Percentiles rank a stretch among this genome's conserved stretches.
These are phyloP conservation scores for Ophthalmolycus amberensis DNA, from an alignment of 2,113 vertebrate genomes.

Conservation along the genomic window DNA sequence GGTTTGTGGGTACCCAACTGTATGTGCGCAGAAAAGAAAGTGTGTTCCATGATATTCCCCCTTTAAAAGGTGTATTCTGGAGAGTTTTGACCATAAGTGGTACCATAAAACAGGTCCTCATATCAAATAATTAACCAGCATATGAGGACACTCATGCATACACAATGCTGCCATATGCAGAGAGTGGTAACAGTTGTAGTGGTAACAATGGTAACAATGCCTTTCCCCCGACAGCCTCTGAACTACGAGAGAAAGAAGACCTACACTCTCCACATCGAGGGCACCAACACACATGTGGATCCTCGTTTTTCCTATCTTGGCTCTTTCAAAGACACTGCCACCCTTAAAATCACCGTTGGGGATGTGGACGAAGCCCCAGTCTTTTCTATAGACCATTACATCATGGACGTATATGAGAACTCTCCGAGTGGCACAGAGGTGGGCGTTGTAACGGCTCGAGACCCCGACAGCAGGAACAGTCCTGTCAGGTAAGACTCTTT, in stretches of 20 bases:
- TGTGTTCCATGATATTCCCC: neutral
- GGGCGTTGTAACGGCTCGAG: constrained; percentile 92
- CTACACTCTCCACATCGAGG: constrained; percentile 95
- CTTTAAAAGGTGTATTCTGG: neutral
- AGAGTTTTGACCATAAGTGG: neutral
- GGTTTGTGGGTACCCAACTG: neutral
- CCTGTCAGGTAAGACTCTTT: constrained; percentile 87
- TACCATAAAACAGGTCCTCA: neutral
- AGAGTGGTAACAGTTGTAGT: neutral
- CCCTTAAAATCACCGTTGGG: constrained; percentile 93
- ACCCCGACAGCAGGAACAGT: constrained; percentile 92
- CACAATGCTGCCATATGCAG: neutral
- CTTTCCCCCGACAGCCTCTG: constrained; percentile 86
- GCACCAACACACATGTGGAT: constrained; percentile 93
- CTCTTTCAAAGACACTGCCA: constrained; percentile 93
- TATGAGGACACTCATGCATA: neutral
- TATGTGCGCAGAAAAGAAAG: neutral
- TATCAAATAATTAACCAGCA: neutral
- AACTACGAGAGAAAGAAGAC: constrained; percentile 98
- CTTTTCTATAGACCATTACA: constrained; percentile 92
- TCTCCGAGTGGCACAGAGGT: constrained; percentile 88
- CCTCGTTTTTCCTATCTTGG: constrained; percentile 94
- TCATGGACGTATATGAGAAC: constrained; percentile 97
- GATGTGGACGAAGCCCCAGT: constrained; percentile 95
- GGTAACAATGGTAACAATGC: neutral